Percentiles rank a stretch among this genome's conserved stretches.
Evolutionary conservation across 2,888 invertebrate species (phyloP).

Genomic region (Tuberolachnus salignus): DNA sequence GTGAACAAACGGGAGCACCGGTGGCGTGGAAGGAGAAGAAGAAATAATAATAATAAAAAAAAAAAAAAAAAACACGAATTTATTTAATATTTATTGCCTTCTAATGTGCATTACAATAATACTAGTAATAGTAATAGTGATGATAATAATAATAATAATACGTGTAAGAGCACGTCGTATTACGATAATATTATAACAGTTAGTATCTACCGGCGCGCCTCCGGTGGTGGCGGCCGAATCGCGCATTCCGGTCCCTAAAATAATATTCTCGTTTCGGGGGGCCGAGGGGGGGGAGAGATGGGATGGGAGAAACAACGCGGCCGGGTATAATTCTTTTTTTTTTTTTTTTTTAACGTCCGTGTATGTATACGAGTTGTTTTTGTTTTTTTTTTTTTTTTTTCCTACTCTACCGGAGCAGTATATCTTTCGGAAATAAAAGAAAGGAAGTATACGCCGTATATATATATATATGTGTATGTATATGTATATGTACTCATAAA

Average conservation of each 20-base stretch:
- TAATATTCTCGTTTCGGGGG: too few species aligned
- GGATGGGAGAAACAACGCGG: too few species aligned
- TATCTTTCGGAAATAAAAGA: conserved; percentile 46
- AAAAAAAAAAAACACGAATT: conserved; percentile 3
- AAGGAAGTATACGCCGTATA: neutral
- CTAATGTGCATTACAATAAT: neutral
- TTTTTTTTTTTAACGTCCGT: conserved; percentile 7
- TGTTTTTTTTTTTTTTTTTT: conserved; percentile 1
- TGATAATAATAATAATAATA: conserved; percentile 10
- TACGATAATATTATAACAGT: too few species aligned
- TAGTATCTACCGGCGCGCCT: too few species aligned
- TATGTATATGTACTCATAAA: conserved; percentile 35
- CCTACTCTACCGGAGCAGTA: neutral
- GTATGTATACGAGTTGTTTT: neutral
- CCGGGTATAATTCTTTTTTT: conserved; percentile 12
- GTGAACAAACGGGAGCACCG: neutral
- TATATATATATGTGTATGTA: neutral
- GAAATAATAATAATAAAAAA: neutral
- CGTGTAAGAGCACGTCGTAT: neutral
- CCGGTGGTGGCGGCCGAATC: too few species aligned
- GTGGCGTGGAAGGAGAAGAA: neutral
- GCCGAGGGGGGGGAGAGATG: too few species aligned
- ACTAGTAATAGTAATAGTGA: neutral
- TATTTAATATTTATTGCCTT: conserved; percentile 27
- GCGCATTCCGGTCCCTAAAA: too few species aligned